phyloP scores from a whole-genome alignment of 2,797 vertebrate species.

The Steatocranus sp. region DNA sequence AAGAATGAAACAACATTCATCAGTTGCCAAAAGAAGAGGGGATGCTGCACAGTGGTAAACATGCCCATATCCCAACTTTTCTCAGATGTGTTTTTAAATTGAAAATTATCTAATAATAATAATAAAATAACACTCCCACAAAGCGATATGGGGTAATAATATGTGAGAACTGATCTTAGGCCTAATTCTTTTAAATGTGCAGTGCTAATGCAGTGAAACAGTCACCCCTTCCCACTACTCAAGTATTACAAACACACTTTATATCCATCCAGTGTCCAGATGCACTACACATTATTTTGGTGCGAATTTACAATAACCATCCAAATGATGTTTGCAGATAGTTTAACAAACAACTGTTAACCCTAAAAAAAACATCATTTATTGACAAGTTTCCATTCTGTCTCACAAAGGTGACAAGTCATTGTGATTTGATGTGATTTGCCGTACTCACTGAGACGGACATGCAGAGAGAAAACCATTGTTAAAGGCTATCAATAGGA shows the following conservation, averaged over 20 bases:
- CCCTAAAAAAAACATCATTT: accelerated
- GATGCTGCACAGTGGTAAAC: neutral
- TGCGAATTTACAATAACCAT: neutral
- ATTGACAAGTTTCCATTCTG: neutral
- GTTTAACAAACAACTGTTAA: neutral
- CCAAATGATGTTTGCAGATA: neutral
- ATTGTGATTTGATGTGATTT: conserved; percentile 2
- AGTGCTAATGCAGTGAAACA: neutral
- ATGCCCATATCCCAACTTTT: neutral
- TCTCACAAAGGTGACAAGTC: neutral
- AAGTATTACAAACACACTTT: neutral
- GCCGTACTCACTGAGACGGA: neutral
- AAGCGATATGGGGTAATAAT: neutral
- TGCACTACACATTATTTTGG: neutral
- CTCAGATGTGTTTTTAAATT: neutral
- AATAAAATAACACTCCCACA: neutral
- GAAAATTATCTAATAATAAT: neutral
- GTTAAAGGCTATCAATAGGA: conserved; percentile 59
- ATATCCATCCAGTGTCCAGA: neutral
- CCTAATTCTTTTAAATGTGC: neutral
- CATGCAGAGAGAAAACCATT: conserved; percentile 45
- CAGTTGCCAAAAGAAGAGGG: neutral
- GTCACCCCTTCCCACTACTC: neutral
- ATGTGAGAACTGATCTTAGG: neutral
- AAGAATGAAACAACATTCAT: neutral